Conservation (phyloP, 2,797 vertebrate genomes). For the Oreortyx pictus region DNA sequence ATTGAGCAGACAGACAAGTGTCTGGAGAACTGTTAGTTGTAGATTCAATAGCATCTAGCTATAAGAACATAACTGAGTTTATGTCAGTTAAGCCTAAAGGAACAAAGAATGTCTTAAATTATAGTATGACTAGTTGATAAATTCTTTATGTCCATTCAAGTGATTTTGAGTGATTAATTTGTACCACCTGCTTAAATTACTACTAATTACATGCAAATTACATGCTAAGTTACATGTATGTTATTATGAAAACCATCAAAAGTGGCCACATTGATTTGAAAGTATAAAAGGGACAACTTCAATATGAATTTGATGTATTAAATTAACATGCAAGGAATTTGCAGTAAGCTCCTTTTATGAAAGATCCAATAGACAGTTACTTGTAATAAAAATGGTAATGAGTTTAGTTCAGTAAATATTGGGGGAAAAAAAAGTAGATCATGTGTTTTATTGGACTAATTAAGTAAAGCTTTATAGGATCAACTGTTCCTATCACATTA, state of each 20-base stretch:
- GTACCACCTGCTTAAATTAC: fast-evolving
- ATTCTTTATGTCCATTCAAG: background rate
- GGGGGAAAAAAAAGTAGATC: constrained; percentile 44
- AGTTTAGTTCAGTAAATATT: constrained; percentile 53
- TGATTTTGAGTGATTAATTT: background rate
- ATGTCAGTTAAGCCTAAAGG: background rate
- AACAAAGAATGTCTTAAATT: background rate
- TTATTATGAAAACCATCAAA: background rate
- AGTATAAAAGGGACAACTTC: background rate
- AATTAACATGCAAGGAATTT: constrained; percentile 34
- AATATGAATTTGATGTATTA: constrained; percentile 5
- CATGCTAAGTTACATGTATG: background rate
- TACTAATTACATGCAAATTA: background rate
- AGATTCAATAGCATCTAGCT: background rate
- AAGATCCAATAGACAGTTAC: constrained; percentile 51
- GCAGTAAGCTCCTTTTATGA: constrained; percentile 43
- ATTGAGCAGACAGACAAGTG: background rate
- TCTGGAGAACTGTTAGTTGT: background rate
- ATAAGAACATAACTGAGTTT: background rate
- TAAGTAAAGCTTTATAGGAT: constrained; percentile 51
- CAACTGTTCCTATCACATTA: constrained; percentile 41
- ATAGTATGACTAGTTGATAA: background rate
- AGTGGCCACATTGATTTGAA: background rate
- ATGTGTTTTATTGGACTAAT: constrained; percentile 51
- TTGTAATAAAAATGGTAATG: constrained; percentile 60